These are phyloP conservation scores for Heliocidaris erythrogramma DNA, from an alignment of 35 echinoderm and acorn worm species.

Conservation along the genomic window DNA sequence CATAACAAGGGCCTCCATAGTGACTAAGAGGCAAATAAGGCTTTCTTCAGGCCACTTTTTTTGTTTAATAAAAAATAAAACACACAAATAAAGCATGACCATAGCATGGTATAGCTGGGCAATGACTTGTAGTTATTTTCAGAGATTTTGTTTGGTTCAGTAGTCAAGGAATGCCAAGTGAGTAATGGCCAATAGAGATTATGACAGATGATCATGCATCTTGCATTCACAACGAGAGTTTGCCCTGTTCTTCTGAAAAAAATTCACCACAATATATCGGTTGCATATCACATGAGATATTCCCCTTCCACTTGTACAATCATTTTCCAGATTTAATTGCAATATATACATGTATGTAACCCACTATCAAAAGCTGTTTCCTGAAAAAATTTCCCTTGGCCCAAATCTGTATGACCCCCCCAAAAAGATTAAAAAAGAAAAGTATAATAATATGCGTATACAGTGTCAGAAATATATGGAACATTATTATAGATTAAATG, in stretches of 20 bases:
- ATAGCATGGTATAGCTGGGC: neutral
- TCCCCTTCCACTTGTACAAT: too few relatives aligned
- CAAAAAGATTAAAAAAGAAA: too few relatives aligned
- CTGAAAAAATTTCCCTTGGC: neutral
- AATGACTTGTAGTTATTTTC: neutral
- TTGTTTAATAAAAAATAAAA: neutral
- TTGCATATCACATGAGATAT: too few relatives aligned
- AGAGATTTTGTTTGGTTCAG: neutral
- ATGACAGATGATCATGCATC: neutral
- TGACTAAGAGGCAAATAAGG: neutral
- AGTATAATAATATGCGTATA: too few relatives aligned
- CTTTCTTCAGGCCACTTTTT: neutral
- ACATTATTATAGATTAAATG: too few relatives aligned
- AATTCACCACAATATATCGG: neutral
- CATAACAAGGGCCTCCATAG: neutral
- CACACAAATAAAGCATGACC: neutral
- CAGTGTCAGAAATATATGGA: too few relatives aligned
- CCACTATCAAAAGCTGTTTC: too few relatives aligned
- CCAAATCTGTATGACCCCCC: too few relatives aligned
- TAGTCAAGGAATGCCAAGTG: neutral
- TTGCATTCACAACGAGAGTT: neutral
- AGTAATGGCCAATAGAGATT: neutral
- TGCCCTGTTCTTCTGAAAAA: neutral
- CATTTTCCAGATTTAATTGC: too few relatives aligned
- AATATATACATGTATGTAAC: too few relatives aligned